A percentile compares a stretch with the other conserved stretches of the same genome.
phyloP scores from a whole-genome alignment of 2,797 vertebrate genomes.

The Myioborus miniatus region DNA sequence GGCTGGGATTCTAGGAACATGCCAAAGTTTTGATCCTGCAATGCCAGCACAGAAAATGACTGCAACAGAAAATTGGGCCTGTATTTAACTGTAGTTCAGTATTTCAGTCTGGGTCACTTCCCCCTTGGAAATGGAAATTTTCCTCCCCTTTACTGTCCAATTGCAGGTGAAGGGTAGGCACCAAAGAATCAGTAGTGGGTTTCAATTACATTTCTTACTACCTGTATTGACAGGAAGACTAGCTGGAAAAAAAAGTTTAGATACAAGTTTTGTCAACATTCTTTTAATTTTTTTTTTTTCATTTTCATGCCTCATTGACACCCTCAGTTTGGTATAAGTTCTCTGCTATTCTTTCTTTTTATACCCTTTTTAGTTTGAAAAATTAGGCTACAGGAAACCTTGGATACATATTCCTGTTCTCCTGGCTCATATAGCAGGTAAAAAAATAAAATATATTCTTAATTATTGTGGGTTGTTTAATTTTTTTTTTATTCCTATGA shows the following conservation, averaged over 20 bases:
- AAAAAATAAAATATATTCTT: neutral
- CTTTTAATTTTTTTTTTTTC: neutral
- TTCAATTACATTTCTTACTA: neutral
- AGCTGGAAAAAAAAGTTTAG: neutral
- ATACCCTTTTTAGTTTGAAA: constrained; percentile 84
- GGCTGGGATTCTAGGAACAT: neutral
- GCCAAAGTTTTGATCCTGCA: neutral
- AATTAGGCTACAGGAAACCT: constrained; percentile 85
- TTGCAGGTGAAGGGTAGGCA: neutral
- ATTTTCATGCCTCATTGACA: neutral
- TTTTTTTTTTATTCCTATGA: neutral
- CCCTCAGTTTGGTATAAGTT: neutral
- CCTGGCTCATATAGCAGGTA: constrained; percentile 88
- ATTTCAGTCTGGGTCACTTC: neutral
- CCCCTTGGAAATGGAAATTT: neutral
- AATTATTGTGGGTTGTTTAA: neutral
- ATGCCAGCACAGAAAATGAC: neutral
- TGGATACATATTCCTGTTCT: constrained; percentile 85
- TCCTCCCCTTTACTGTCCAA: neutral
- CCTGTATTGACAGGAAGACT: neutral
- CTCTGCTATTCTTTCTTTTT: neutral
- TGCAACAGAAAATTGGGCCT: neutral
- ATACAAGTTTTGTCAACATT: neutral
- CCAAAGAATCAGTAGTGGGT: neutral
- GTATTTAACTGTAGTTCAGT: neutral